These are phyloP conservation scores for Periparus ater DNA, from an alignment of 2,797 vertebrate genomes.

Conservation along the genomic window DNA sequence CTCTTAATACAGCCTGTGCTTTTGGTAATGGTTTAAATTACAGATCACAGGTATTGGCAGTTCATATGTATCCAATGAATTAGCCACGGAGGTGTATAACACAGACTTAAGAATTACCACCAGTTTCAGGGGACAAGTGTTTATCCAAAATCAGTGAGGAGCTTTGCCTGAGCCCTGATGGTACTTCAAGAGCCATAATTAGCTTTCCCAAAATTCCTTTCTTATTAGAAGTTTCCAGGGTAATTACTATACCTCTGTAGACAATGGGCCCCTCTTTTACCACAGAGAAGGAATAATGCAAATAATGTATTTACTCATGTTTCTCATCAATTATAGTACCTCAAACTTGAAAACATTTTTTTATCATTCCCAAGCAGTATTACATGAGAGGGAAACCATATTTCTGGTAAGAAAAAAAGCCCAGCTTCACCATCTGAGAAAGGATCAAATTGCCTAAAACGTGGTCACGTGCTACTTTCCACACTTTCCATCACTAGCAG, in stretches of 20 bases:
- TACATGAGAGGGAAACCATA: not conserved
- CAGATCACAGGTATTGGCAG: not conserved
- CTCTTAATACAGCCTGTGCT: not conserved
- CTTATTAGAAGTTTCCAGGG: not conserved
- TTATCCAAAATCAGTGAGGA: not conserved
- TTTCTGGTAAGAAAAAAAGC: not conserved
- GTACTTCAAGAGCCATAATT: not conserved
- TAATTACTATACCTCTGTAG: not conserved
- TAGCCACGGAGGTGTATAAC: not conserved
- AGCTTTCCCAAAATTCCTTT: not conserved
- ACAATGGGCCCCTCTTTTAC: not conserved
- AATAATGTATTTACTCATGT: not conserved
- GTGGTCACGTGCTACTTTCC: not conserved
- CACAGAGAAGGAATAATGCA: not conserved
- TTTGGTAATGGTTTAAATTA: slow-evolving; percentile 18
- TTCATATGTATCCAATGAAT: not conserved
- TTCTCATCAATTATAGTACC: not conserved
- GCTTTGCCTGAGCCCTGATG: not conserved
- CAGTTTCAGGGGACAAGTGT: not conserved
- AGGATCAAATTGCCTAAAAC: not conserved
- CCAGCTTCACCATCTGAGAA: not conserved
- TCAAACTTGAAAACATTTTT: not conserved
- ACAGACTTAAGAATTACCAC: not conserved
- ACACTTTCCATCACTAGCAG: not conserved
- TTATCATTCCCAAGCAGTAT: not conserved